These are phyloP conservation scores for Sebastes kiyomatsui DNA, from an alignment of 2,797 vertebrate species.

Conservation along the genomic window DNA sequence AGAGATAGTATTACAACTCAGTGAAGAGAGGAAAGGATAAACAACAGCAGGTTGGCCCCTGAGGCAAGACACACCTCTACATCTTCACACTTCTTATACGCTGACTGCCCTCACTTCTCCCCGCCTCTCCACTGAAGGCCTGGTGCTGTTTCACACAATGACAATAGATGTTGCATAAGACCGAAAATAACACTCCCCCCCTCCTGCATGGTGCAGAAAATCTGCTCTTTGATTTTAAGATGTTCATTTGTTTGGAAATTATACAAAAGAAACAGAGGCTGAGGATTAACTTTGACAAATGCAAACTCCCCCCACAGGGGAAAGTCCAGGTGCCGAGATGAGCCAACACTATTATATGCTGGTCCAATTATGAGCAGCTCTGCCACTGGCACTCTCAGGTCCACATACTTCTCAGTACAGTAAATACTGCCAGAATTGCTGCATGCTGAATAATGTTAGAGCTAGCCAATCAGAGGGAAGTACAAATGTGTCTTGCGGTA, in stretches of 20 bases:
- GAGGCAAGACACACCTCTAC: constrained; percentile 51
- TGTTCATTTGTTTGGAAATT: neutral
- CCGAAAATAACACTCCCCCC: neutral
- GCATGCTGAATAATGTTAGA: constrained; percentile 38
- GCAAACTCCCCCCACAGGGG: neutral
- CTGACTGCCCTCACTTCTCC: constrained; percentile 8
- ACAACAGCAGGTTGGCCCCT: constrained; percentile 47
- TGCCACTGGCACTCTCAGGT: constrained; percentile 25
- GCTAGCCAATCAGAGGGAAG: constrained; percentile 26
- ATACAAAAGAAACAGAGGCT: neutral
- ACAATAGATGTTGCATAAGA: constrained; percentile 48
- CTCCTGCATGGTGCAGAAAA: neutral
- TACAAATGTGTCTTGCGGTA: constrained; percentile 41
- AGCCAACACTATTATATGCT: constrained; percentile 11
- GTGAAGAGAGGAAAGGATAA: constrained; percentile 55
- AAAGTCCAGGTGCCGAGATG: constrained; percentile 34
- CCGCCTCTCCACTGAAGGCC: neutral
- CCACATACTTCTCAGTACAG: constrained; percentile 21
- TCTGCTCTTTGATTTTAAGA: neutral
- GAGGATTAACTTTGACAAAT: neutral
- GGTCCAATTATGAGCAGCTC: constrained; percentile 19
- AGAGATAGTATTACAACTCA: constrained; percentile 66
- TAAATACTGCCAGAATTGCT: constrained; percentile 50
- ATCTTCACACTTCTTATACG: constrained; percentile 31
- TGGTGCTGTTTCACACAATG: constrained; percentile 18